Evolutionary conservation across 2,888 invertebrate species (phyloP).

Genomic region (Prostheceraeus crozeri): DNA sequence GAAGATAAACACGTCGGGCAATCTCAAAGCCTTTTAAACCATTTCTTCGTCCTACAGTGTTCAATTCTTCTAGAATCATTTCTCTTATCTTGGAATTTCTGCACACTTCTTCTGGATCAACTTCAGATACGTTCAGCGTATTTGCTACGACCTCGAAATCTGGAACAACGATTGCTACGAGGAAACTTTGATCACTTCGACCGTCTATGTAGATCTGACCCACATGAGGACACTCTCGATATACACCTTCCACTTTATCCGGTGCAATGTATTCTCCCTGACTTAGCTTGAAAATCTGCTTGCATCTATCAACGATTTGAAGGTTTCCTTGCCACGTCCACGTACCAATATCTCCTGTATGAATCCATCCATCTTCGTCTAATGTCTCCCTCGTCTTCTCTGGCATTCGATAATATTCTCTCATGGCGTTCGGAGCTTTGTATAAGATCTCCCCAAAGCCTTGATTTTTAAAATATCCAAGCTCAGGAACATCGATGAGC

Average conservation of each 20-base stretch:
- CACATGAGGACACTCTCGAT: conserved; percentile 81
- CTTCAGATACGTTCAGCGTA: too few relatives aligned
- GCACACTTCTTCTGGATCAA: background rate
- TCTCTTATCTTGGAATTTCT: conserved; percentile 68
- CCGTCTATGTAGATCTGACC: conserved; percentile 93
- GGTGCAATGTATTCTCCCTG: conserved; percentile 93
- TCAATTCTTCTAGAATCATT: conserved; percentile 77
- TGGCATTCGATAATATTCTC: conserved; percentile 85
- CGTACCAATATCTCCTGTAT: conserved; percentile 91
- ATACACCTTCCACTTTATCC: conserved; percentile 94
- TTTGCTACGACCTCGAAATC: conserved; percentile 68
- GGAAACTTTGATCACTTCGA: conserved; percentile 68
- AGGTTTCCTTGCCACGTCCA: conserved; percentile 91
- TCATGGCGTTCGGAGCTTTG: conserved; percentile 87
- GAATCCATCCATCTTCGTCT: conserved; percentile 58
- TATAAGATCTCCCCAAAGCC: too few relatives aligned
- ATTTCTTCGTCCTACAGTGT: conserved; percentile 74
- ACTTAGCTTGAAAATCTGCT: conserved; percentile 93
- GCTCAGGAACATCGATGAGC: conserved; percentile 89
- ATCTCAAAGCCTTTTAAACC: conserved; percentile 92
- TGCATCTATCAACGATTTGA: conserved; percentile 92
- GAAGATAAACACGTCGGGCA: conserved; percentile 60
- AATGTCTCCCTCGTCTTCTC: conserved; percentile 78
- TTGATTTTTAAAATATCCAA: too few relatives aligned
- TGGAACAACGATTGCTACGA: conserved; percentile 87